Evolutionary conservation across 1,140 invertebrate genomes (phyloP), one percentile per base, ranked within the genome.

Genomic region (Drosophila hydei): DNA sequence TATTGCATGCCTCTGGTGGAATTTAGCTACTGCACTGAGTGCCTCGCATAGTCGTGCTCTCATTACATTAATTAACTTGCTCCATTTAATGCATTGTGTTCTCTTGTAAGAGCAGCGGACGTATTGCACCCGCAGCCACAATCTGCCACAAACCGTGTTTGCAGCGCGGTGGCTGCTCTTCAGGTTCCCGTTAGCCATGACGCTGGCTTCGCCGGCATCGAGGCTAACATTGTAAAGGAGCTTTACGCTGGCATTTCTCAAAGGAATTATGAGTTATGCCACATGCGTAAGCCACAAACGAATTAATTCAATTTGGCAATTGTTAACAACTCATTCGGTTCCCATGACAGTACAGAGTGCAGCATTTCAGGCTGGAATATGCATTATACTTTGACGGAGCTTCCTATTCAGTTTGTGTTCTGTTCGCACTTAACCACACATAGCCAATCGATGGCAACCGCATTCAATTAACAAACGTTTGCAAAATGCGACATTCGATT

Each of bases 401-500:
- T n/a, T 38, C 12, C 4, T 4, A 40, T 11, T 40, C 38, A 0
- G 5, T 16, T 42, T 42, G 0, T n/a, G n/a, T 42, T 16, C 16
- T 16, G 38, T 16, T 4, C 38, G 1, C 8, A 16, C 16, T 42
- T 42, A 18, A 42, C 14, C 14, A 42, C 38, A 42, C n/a, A 18
- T 6, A 16, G 2, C 6, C 16, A 14, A 42, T 11, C 30, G 38
- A 18, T 1, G 3, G 8, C 23, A 27, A 27, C 12, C 5, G n/a
- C 14, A 25, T 18, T 58, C 19, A 54, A 40, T 48, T 60, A 36
- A 60, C 63, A 50, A 55, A 55, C 48, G 50, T 63, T 47, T 70
- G 67, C 67, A 63, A 19, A 69, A 30, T 54, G 16, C 30, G 65
- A 60, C 48, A 47, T 50, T 19, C 9, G 50, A 70, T 70, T 70